phyloP scores from a whole-genome alignment of 2,113 vertebrate species.

The Nothocercus nigrocapillus region DNA sequence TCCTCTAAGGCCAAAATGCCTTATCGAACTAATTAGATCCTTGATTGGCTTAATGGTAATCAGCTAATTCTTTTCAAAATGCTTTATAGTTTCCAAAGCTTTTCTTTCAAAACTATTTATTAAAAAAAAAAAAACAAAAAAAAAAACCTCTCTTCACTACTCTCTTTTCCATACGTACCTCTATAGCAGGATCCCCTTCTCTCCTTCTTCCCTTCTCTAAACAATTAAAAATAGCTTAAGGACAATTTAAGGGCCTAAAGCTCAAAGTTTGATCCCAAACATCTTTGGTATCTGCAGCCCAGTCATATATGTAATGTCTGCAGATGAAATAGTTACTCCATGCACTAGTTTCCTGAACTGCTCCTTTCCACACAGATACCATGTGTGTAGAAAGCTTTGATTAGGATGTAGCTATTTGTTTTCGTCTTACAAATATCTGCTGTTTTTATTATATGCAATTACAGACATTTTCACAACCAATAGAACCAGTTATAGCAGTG shows the following conservation, averaged over 20 bases:
- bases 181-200: slow-evolving; percentile 80
- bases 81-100: no score
- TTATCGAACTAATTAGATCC: slow-evolving; percentile 71
- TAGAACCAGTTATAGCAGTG: neutral
- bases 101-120: neutral
- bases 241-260: neutral
- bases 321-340: neutral
- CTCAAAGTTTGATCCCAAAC: neutral
- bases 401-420: neutral
- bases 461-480: neutral
- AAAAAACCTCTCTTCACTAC: neutral
- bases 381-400: neutral
- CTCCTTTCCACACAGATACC: neutral
- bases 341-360: neutral
- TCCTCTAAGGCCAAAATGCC: slow-evolving; percentile 77
- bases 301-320: neutral
- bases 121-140: neutral
- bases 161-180: slow-evolving; percentile 62
- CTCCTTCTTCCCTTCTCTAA: slow-evolving; percentile 75
- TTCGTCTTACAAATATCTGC: neutral
- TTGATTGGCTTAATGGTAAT: slow-evolving; percentile 79
- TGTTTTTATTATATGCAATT: neutral
- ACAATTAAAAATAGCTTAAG: neutral
- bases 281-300: neutral
- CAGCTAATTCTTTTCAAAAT: neutral